Evolutionary conservation across 2,888 invertebrate species (phyloP).

Genomic region (Drosophila fulvimacula): DNA sequence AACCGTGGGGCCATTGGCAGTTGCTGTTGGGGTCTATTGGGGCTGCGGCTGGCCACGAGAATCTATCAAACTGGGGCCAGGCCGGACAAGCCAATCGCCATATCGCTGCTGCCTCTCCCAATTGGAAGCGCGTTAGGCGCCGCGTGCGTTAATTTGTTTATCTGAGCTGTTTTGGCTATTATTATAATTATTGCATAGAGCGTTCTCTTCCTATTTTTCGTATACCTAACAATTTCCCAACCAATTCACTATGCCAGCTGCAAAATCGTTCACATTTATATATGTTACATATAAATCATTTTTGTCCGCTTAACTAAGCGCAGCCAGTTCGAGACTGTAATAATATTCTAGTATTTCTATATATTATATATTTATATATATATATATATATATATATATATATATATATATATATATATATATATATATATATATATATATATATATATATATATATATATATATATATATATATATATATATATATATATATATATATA

Average conservation of each 20-base stretch:
- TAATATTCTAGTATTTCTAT: too few relatives aligned
- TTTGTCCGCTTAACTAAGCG: background rate
- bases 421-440: background rate
- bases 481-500: background rate
- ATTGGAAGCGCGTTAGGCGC: constrained; percentile 73
- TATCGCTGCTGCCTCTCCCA: constrained; percentile 57
- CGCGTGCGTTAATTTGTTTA: constrained; percentile 64
- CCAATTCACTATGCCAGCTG: constrained; percentile 12
- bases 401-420: background rate
- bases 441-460: background rate
- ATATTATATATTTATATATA: background rate
- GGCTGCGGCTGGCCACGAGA: constrained; percentile 23
- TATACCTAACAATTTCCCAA: background rate
- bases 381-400: background rate
- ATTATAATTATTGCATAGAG: constrained; percentile 67
- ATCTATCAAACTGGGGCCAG: constrained; percentile 25
- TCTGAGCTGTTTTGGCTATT: constrained; percentile 61
- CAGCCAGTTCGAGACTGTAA: background rate
- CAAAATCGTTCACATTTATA: background rate
- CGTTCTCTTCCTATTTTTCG: constrained; percentile 30
- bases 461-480: background rate
- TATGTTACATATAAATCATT: constrained; percentile 5
- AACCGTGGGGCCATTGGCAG: constrained; percentile 21
- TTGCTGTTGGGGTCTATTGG: background rate
- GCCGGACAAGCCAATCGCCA: constrained; percentile 14